Percentiles rank a stretch among this genome's conserved stretches.
Evolutionary conservation across 1,140 invertebrate species (phyloP).

Genomic region (Helicoverpa armigera): DNA sequence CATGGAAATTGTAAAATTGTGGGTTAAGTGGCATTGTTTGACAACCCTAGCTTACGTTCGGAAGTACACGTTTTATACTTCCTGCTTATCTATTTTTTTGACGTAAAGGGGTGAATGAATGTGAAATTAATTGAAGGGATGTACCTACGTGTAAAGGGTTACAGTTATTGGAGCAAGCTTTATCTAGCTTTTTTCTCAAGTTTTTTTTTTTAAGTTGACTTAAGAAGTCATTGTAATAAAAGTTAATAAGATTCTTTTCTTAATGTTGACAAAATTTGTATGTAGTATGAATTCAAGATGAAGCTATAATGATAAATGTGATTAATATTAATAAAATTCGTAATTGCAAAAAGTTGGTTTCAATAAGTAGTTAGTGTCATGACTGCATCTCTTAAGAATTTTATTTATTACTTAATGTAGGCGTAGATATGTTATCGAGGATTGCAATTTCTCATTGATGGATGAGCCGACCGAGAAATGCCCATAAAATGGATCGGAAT

Average conservation of each 20-base stretch:
- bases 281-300: neutral
- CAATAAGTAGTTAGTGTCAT: neutral
- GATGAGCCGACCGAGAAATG: conserved; percentile 19
- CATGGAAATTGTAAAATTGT: conserved; percentile 50
- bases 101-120: conserved; percentile 75
- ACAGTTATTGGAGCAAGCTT: conserved; percentile 66
- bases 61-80: conserved; percentile 66
- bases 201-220: conserved; percentile 50
- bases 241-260: conserved; percentile 33
- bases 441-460: conserved; percentile 10
- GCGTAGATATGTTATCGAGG: neutral
- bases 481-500: conserved; percentile 49
- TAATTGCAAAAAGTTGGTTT: conserved; percentile 4
- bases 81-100: conserved; percentile 76
- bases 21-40: conserved; percentile 57
- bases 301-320: neutral
- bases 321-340: conserved; percentile 29
- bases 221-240: conserved; percentile 21
- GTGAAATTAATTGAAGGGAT: conserved; percentile 82
- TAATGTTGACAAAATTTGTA: neutral
- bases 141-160: conserved; percentile 73
- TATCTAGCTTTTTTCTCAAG: conserved; percentile 73
- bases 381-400: neutral
- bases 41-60: conserved; percentile 56
- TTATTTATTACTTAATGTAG: conserved; percentile 18